phyloP scores from a whole-genome alignment of 2,888 invertebrate genomes.

The Brachylomia viminalis region DNA sequence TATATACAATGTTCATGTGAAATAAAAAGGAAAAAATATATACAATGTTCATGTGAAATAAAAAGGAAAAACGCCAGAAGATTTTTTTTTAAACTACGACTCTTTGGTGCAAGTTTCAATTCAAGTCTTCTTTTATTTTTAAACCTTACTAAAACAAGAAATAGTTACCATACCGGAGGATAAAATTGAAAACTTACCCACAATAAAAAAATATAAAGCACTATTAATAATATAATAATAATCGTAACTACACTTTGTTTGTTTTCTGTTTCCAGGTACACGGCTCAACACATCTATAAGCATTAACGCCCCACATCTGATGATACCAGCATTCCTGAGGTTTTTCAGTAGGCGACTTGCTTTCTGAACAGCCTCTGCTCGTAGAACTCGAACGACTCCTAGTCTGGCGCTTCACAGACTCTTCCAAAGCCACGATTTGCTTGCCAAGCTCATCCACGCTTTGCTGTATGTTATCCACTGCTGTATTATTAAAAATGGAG shows the following conservation, averaged over 20 bases:
- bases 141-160: not conserved
- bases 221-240: not conserved
- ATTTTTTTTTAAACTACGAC: not conserved
- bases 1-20: too few relatives aligned
- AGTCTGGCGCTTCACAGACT: slow-evolving; percentile 5
- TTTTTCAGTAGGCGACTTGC: not conserved
- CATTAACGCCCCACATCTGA: slow-evolving; percentile 13
- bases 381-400: slow-evolving; percentile 17
- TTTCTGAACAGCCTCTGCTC: not conserved
- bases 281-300: slow-evolving; percentile 30
- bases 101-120: not conserved
- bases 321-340: slow-evolving; percentile 36
- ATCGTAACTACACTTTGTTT: not conserved
- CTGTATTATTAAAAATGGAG: not conserved
- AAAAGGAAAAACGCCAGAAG: not conserved
- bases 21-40: not conserved
- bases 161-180: not conserved
- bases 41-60: too few relatives aligned
- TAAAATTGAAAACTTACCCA: not conserved
- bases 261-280: slow-evolving; percentile 24
- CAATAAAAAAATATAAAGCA: not conserved
- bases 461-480: slow-evolving; percentile 36
- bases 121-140: not conserved
- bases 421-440: slow-evolving; percentile 22
- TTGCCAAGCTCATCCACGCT: slow-evolving; percentile 39